These are phyloP conservation scores for Gonioctena quinquepunctata DNA, from an alignment of 1,140 invertebrate genomes.

Conservation along the genomic window DNA sequence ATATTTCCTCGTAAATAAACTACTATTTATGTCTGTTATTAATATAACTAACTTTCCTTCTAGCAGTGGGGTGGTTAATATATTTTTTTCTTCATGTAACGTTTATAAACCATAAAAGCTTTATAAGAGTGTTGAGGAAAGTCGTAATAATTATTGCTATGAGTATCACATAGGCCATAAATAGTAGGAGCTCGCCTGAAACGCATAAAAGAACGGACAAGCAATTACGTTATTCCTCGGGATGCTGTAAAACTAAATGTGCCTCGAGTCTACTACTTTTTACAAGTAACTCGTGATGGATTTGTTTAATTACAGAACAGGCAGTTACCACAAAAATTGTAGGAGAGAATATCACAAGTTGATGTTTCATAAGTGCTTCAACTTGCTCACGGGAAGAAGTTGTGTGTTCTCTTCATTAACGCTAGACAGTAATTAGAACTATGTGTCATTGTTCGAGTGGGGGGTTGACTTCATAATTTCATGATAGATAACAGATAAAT, in stretches of 20 bases:
- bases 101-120: constrained; percentile 8
- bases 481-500: too few species aligned
- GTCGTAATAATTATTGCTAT: constrained; percentile 6
- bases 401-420: too few species aligned
- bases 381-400: too few species aligned
- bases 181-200: background rate
- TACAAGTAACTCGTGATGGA: background rate
- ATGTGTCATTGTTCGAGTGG: too few species aligned
- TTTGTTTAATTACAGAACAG: background rate
- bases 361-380: too few species aligned
- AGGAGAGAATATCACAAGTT: too few species aligned
- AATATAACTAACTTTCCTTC: background rate
- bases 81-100: constrained; percentile 3
- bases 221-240: constrained; percentile 10
- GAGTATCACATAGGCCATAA: background rate
- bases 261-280: constrained; percentile 3
- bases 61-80: background rate
- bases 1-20: too few species aligned
- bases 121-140: constrained; percentile 6
- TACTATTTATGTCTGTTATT: background rate
- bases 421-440: too few species aligned
- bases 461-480: too few species aligned
- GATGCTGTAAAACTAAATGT: constrained; percentile 9
- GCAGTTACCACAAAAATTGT: background rate
- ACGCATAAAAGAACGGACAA: constrained; percentile 1